These are phyloP conservation scores for Lysandra coridon DNA, from an alignment of 2,888 invertebrate species.

Conservation along the genomic window DNA sequence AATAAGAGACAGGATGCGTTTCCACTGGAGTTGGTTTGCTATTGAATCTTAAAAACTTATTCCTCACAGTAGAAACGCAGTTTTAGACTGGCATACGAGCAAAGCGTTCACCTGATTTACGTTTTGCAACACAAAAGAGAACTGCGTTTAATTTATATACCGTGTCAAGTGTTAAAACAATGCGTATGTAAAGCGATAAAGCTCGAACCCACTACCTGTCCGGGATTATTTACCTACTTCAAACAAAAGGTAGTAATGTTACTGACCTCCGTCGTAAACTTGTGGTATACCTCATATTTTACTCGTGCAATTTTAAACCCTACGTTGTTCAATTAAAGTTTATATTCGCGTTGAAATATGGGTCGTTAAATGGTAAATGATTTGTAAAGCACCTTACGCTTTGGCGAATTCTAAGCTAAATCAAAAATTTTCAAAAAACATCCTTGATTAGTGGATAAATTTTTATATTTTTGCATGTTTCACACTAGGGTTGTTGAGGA, in stretches of 20 bases:
- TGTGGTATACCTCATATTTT: not conserved
- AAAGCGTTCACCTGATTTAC: not conserved
- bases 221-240: not conserved
- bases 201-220: slow-evolving; percentile 5
- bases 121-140: not conserved
- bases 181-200: slow-evolving; percentile 1
- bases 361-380: not conserved
- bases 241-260: slow-evolving; percentile 19
- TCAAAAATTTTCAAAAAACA: not conserved
- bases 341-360: slow-evolving; percentile 2
- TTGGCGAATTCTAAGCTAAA: not conserved
- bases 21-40: too few relatives aligned
- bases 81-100: too few relatives aligned
- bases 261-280: not conserved
- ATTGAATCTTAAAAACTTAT: too few relatives aligned
- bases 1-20: too few relatives aligned
- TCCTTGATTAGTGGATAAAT: too few relatives aligned
- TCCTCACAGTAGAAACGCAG: too few relatives aligned
- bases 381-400: not conserved
- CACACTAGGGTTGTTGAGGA: too few relatives aligned
- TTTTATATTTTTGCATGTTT: too few relatives aligned
- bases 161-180: slow-evolving; percentile 13
- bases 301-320: not conserved
- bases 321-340: slow-evolving; percentile 8
- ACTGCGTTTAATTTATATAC: not conserved